Base-by-base conservation (phyloP, 2,797 vertebrate genomes). In the Falco rusticolus region DNA sequence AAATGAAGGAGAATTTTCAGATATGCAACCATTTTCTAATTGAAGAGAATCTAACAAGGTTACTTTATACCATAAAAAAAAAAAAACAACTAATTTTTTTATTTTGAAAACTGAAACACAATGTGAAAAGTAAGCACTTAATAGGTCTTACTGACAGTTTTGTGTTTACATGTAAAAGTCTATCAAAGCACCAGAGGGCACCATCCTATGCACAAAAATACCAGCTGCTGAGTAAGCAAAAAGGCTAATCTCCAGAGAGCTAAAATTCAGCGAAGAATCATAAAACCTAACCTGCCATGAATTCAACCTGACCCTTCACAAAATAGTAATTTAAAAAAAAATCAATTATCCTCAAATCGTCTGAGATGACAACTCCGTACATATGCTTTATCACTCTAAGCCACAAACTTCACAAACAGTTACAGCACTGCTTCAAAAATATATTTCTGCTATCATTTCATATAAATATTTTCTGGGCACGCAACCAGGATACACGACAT, bases 111-210 rank as follows among this genome's bases (percentile, higher is more conserved):
- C 28, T 47, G 45, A 91, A 74, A 63, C 13, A 81, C 21, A 26
- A 8, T 37, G 61, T 24, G 64, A 82, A 92, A 72, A 89, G 19
- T 3, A 10, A 2, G 15, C 53, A 50, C 47, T 72, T 47, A 85
- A 45, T 21, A 71, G 17, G 20, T 78, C n/a, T 65, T 34, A 37
- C 0, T 14, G 39, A 83, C 11, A 50, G 16, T 9, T 48, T 43
- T 26, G 65, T 29, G 11, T 34, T 93, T 65, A 51, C 22, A 45
- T 82, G 93, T 90, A 90, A 89, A 89, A 93, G 77, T 60, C 33
- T 3, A 8, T 4, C n/a, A 41, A 74, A 76, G 63, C 96, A 96
- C 85, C 75, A 97, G 97, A 96, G 96, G 96, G 96, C 96, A 94
- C 85, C 92, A 82, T 76, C 50, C 72, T 16, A 89, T 10, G 16